These are phyloP conservation scores for Cheilosia impressa DNA, from an alignment of 2,888 invertebrate genomes.

Conservation along the genomic window DNA sequence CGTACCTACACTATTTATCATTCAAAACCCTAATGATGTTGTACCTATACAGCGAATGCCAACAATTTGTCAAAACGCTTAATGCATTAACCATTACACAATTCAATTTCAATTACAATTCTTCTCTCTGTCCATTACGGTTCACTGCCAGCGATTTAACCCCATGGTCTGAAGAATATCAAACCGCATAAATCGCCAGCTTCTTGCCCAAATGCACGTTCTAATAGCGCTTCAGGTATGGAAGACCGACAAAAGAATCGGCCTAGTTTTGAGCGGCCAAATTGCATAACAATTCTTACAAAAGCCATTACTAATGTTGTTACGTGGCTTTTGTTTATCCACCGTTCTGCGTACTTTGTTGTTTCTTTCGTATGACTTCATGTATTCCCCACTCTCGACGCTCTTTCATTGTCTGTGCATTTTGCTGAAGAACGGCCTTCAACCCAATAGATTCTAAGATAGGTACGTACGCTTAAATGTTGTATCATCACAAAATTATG, in stretches of 20 bases:
- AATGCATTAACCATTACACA: slow-evolving; percentile 67
- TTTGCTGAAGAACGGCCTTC: slow-evolving; percentile 67
- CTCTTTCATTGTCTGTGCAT: slow-evolving; percentile 57
- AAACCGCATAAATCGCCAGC: slow-evolving; percentile 34
- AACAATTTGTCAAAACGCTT: slow-evolving; percentile 69
- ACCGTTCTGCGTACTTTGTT: slow-evolving; percentile 51
- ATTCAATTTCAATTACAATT: slow-evolving; percentile 69
- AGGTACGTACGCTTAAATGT: slow-evolving; percentile 72
- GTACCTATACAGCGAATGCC: slow-evolving; percentile 22
- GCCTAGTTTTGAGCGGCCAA: slow-evolving; percentile 72
- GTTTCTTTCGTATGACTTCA: slow-evolving; percentile 34
- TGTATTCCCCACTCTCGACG: slow-evolving; percentile 8
- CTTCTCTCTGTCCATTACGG: slow-evolving; percentile 63
- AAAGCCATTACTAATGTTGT: slow-evolving; percentile 73
- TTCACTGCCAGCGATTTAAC: slow-evolving; percentile 58
- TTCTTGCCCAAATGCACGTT: slow-evolving; percentile 66
- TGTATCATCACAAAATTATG: slow-evolving; percentile 66
- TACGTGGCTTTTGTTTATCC: slow-evolving; percentile 63
- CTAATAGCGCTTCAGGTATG: slow-evolving; percentile 36
- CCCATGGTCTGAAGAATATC: slow-evolving; percentile 31
- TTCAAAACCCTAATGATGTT: slow-evolving; percentile 23
- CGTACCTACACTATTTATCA: no score
- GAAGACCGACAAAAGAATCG: slow-evolving; percentile 74
- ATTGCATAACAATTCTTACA: slow-evolving; percentile 74
- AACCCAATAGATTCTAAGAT: slow-evolving; percentile 73